Conservation (phyloP, 2,888 invertebrate genomes). For the Xestia c-nigrum region DNA sequence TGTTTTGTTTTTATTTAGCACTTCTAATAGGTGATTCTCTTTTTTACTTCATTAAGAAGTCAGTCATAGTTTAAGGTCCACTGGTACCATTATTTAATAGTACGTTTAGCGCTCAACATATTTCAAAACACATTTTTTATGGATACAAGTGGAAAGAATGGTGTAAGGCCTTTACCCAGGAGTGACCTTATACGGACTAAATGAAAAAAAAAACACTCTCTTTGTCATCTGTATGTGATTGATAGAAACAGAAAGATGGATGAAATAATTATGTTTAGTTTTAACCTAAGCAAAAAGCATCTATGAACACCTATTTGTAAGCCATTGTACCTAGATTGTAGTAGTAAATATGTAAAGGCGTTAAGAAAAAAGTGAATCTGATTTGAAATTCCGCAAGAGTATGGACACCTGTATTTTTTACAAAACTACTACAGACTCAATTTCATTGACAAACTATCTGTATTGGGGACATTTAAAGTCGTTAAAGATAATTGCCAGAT, state of each 20-base stretch:
- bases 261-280: too few species aligned
- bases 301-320: not conserved
- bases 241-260: not conserved
- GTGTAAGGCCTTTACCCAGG: too few species aligned
- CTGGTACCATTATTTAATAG: not conserved
- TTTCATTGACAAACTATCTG: not conserved
- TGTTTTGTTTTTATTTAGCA: not conserved
- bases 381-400: not conserved
- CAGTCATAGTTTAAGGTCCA: not conserved
- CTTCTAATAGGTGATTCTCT: not conserved
- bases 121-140: not conserved
- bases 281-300: not conserved
- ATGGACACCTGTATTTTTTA: not conserved
- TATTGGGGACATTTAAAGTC: conserved; percentile 20
- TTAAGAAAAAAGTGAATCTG: not conserved
- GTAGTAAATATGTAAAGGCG: conserved; percentile 6
- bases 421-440: not conserved
- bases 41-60: not conserved
- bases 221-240: not conserved
- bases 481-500: conserved; percentile 16
- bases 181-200: too few species aligned
- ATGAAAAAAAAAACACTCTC: too few species aligned
- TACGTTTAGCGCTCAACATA: not conserved
- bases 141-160: not conserved
- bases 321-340: conserved; percentile 35